Conservation (phyloP, 2,797 vertebrate species). For the Urosaurus nigricauda region DNA sequence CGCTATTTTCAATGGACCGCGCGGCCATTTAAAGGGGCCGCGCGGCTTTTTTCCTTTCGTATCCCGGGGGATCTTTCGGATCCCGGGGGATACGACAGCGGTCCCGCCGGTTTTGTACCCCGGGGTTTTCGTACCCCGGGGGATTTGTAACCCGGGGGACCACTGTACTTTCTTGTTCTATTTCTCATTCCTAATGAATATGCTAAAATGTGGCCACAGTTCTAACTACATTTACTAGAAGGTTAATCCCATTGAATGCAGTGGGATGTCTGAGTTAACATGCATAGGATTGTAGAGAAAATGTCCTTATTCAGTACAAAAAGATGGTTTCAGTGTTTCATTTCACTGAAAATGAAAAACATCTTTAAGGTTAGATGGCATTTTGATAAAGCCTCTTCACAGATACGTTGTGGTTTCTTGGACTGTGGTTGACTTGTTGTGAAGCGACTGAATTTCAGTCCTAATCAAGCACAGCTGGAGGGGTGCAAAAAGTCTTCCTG, state of each 20-base stretch:
- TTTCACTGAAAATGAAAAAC: neutral
- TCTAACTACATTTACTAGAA: neutral
- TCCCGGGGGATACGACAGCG: too few species aligned
- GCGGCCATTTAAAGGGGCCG: too few species aligned
- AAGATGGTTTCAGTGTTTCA: neutral
- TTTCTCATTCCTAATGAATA: neutral
- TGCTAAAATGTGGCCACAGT: neutral
- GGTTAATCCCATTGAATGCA: neutral
- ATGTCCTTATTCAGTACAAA: neutral
- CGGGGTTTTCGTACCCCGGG: too few species aligned
- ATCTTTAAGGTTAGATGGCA: neutral
- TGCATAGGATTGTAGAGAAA: neutral
- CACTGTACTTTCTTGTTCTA: neutral
- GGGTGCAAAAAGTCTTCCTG: neutral
- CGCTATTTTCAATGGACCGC: too few species aligned
- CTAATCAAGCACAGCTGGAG: neutral
- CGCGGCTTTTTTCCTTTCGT: too few species aligned
- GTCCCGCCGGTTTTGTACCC: too few species aligned
- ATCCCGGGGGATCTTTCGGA: too few species aligned
- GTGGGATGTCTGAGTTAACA: neutral
- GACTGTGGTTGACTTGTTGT: neutral
- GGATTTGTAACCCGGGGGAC: too few species aligned
- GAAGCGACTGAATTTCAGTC: neutral
- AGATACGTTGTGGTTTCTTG: neutral
- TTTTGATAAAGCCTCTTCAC: slow-evolving; percentile 4